phyloP scores from a whole-genome alignment of 2,113 vertebrate species.

The Varanus salvator region DNA sequence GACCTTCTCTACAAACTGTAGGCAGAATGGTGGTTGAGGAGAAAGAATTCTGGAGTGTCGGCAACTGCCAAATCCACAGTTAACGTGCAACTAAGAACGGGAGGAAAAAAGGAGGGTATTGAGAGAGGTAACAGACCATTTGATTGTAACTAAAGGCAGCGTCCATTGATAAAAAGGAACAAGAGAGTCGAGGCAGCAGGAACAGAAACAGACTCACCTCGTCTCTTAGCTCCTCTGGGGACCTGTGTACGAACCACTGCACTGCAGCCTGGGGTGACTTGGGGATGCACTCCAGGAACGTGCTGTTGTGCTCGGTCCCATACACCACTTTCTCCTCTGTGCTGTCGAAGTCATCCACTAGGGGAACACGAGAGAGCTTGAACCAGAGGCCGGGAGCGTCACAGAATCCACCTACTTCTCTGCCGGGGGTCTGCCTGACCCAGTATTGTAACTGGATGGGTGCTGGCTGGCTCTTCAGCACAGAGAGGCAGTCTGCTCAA shows the following conservation, averaged over 20 bases:
- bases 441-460: background rate
- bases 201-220: constrained; percentile 77
- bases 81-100: background rate
- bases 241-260: constrained; percentile 88
- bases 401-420: background rate
- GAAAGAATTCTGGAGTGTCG: background rate
- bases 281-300: constrained; percentile 92
- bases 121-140: background rate
- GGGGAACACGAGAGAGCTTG: background rate
- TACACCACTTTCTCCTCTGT: constrained; percentile 83
- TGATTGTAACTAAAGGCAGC: too few relatives aligned
- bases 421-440: background rate
- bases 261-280: constrained; percentile 89
- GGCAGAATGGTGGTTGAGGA: background rate
- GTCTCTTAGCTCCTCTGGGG: constrained; percentile 76
- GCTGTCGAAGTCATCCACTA: constrained; percentile 81
- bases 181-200: constrained; percentile 9
- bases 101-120: background rate
- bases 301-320: constrained; percentile 92
- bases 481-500: background rate
- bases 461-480: background rate
- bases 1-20: background rate
- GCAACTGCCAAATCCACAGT: background rate
- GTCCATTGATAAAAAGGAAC: constrained; percentile 1
- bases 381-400: background rate